A percentile compares a stretch with the other conserved stretches of the same genome.
Conservation (phyloP, 2,113 vertebrate genomes). For the Elachura formosa region DNA sequence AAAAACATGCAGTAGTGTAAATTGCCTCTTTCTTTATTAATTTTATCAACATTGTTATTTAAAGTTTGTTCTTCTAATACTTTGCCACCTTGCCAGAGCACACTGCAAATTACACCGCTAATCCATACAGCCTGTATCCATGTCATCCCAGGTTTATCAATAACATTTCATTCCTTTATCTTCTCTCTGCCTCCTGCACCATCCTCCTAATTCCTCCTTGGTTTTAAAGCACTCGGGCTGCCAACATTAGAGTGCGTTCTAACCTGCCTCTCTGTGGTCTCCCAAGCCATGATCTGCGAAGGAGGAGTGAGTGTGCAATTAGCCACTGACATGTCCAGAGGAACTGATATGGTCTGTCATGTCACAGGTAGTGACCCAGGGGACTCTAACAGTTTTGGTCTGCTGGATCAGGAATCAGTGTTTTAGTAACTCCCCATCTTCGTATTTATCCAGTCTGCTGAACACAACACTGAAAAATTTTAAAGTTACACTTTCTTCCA, state of each 20-base stretch:
- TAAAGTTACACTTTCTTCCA: neutral
- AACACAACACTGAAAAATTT: neutral
- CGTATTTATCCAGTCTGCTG: slow-evolving; percentile 42
- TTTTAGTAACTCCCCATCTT: slow-evolving; percentile 48
- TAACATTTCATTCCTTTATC: neutral
- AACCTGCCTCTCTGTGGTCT: slow-evolving; percentile 51
- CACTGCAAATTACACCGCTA: neutral
- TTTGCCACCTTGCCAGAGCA: neutral
- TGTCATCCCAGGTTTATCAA: neutral
- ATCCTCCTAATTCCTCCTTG: neutral
- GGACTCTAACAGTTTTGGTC: slow-evolving; percentile 56
- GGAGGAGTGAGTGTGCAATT: slow-evolving; percentile 47
- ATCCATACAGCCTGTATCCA: neutral
- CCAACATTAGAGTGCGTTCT: neutral
- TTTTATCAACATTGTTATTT: neutral
- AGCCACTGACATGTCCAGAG: slow-evolving; percentile 58
- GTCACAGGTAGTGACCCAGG: slow-evolving; percentile 25
- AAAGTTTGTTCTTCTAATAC: neutral
- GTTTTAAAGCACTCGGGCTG: neutral
- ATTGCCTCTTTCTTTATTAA: neutral
- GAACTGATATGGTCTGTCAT: slow-evolving; percentile 43
- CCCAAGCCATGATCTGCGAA: slow-evolving; percentile 59
- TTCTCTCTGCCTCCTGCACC: neutral
- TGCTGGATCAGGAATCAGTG: slow-evolving; percentile 46
- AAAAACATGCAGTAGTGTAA: neutral